Evolutionary conservation across 2,797 vertebrate species (phyloP).

Genomic region (Sebastolobus alascanus): DNA sequence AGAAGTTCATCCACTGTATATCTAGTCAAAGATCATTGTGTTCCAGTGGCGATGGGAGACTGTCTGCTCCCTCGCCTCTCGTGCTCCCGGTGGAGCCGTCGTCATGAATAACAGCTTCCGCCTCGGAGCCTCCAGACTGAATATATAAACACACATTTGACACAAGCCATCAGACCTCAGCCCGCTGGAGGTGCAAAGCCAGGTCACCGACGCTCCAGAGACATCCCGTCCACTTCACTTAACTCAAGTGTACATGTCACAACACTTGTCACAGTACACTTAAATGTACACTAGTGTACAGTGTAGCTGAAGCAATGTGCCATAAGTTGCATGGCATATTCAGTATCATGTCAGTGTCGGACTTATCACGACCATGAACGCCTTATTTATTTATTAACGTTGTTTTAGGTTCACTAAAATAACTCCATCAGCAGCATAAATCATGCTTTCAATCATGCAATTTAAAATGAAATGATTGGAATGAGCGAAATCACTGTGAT

Average conservation of each 20-base stretch:
- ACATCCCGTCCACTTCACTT: constrained; percentile 46
- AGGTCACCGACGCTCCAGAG: constrained; percentile 52
- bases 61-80: background rate
- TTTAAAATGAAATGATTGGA: background rate
- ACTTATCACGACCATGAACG: background rate
- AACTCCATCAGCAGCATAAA: background rate
- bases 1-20: constrained; percentile 21
- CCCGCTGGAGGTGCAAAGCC: constrained; percentile 26
- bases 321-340: background rate
- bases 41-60: background rate
- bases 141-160: constrained; percentile 43
- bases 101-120: constrained; percentile 26
- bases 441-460: background rate
- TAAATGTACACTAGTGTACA: background rate
- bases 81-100: constrained; percentile 29
- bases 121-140: constrained; percentile 9
- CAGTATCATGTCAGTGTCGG: background rate
- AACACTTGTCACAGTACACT: constrained; percentile 41
- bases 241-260: constrained; percentile 54
- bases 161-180: constrained; percentile 36
- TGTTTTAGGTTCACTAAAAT: constrained; percentile 28
- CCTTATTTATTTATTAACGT: constrained; percentile 8
- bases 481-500: too few relatives aligned
- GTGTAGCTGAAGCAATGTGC: constrained; percentile 6
- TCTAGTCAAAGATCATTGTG: constrained; percentile 3